Evolutionary conservation across 1,140 invertebrate genomes (phyloP).

Genomic region (Carposina sasakii): DNA sequence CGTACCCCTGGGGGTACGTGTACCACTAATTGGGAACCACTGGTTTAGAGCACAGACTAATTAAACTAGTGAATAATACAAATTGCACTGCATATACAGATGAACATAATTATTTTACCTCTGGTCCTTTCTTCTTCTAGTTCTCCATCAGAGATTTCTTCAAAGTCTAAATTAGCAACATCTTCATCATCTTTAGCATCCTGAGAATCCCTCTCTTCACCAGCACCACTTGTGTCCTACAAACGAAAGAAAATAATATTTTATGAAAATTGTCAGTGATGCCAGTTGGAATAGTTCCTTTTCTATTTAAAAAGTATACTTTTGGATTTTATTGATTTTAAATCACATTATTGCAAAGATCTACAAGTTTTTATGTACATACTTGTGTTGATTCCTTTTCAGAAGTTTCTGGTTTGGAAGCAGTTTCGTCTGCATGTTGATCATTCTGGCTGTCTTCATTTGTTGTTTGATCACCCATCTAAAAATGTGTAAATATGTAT

Average conservation of each 20-base stretch:
- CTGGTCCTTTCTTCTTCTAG: conserved; percentile 81
- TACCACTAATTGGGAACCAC: too few species aligned
- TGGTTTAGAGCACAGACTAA: too few species aligned
- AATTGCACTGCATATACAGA: too few species aligned
- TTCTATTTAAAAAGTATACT: too few species aligned
- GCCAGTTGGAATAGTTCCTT: too few species aligned
- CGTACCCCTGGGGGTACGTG: too few species aligned
- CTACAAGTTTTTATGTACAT: too few species aligned
- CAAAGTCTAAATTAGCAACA: conserved; percentile 86
- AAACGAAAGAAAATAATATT: too few species aligned
- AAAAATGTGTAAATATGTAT: conserved; percentile 3
- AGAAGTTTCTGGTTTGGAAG: conserved; percentile 40
- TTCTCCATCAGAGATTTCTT: conserved; percentile 92
- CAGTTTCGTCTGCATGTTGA: conserved; percentile 33
- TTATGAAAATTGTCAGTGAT: too few species aligned
- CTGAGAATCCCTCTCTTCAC: conserved; percentile 58
- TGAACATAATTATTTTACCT: conserved; percentile 43
- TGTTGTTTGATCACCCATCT: conserved; percentile 58
- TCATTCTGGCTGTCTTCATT: conserved; percentile 57
- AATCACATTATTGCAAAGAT: too few species aligned
- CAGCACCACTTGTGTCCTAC: conserved; percentile 53
- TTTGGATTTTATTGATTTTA: too few species aligned
- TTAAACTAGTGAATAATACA: too few species aligned
- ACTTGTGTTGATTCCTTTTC: conserved; percentile 62
- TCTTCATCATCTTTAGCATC: conserved; percentile 78